These are phyloP conservation scores for Drosophila suboccidentalis DNA, from an alignment of 2,888 invertebrate genomes.

Conservation along the genomic window DNA sequence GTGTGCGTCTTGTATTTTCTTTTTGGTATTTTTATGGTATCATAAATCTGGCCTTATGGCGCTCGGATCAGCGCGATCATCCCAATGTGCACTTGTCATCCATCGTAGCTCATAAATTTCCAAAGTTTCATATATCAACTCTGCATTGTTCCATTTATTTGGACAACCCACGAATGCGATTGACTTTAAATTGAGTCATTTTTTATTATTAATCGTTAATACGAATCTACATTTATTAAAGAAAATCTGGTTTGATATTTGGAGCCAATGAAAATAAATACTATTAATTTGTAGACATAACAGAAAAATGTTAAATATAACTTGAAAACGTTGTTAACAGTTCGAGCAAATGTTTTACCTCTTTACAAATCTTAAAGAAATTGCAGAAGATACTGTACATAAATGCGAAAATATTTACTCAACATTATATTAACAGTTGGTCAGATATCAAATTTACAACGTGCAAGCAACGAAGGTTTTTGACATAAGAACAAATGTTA, in stretches of 20 bases:
- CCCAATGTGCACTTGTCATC: slow-evolving; percentile 38
- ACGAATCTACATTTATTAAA: slow-evolving; percentile 8
- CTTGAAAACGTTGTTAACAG: neutral
- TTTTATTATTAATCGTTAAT: slow-evolving; percentile 1
- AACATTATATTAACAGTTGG: too few relatives aligned
- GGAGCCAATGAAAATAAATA: slow-evolving; percentile 5
- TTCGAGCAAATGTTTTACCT: neutral
- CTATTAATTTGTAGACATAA: neutral
- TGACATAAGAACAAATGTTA: too few relatives aligned
- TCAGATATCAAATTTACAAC: too few relatives aligned
- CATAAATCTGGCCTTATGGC: slow-evolving; percentile 68
- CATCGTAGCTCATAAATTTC: slow-evolving; percentile 53
- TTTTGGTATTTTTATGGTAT: slow-evolving; percentile 59
- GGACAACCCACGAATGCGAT: slow-evolving; percentile 35
- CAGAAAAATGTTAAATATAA: neutral
- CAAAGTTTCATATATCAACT: slow-evolving; percentile 51
- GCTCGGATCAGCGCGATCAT: slow-evolving; percentile 50
- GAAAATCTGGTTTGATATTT: slow-evolving; percentile 3
- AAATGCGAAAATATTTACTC: too few relatives aligned
- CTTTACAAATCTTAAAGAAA: too few relatives aligned
- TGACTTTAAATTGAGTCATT: slow-evolving; percentile 4
- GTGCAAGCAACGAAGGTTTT: too few relatives aligned
- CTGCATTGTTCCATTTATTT: slow-evolving; percentile 4
- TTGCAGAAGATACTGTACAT: too few relatives aligned
- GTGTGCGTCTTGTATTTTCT: slow-evolving; percentile 38